These are phyloP conservation scores for Tubiluchus corallicola DNA, from an alignment of 2,888 invertebrate genomes.

Conservation along the genomic window DNA sequence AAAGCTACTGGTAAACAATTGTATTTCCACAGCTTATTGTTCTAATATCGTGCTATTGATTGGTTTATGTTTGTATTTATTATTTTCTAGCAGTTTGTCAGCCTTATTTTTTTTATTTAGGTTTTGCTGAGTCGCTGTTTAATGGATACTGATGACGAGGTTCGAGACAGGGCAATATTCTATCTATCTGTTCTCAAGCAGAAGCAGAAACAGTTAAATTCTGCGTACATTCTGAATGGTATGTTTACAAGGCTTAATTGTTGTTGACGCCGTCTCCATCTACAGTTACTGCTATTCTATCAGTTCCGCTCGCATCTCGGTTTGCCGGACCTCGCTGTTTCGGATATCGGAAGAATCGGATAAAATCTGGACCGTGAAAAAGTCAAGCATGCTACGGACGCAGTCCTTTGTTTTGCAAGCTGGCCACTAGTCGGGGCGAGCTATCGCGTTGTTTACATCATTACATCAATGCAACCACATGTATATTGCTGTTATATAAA, in stretches of 20 bases:
- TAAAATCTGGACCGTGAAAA: no score
- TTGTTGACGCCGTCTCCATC: neutral
- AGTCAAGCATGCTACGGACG: no score
- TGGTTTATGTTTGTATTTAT: neutral
- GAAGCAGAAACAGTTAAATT: conserved; percentile 28
- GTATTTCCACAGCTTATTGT: conserved; percentile 10
- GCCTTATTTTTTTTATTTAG: conserved; percentile 16
- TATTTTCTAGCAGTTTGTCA: no score
- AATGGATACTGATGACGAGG: conserved; percentile 94
- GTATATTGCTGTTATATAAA: no score
- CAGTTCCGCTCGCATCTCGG: no score
- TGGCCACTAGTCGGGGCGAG: no score
- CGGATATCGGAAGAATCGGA: no score
- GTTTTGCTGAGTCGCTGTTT: conserved; percentile 59
- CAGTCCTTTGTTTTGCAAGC: no score
- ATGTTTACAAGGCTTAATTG: conserved; percentile 11
- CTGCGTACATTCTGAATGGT: conserved; percentile 30
- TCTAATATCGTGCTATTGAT: neutral
- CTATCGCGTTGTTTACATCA: no score
- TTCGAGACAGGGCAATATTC: conserved; percentile 89
- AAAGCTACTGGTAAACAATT: no score
- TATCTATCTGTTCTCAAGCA: conserved; percentile 66
- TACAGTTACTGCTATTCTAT: neutral
- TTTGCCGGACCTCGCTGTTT: no score
- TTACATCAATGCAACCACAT: no score